A percentile compares a stretch with the other conserved stretches of the same genome.
Evolutionary conservation across 2,888 invertebrate genomes (phyloP).

Genomic region (Cheilosia scutellata): DNA sequence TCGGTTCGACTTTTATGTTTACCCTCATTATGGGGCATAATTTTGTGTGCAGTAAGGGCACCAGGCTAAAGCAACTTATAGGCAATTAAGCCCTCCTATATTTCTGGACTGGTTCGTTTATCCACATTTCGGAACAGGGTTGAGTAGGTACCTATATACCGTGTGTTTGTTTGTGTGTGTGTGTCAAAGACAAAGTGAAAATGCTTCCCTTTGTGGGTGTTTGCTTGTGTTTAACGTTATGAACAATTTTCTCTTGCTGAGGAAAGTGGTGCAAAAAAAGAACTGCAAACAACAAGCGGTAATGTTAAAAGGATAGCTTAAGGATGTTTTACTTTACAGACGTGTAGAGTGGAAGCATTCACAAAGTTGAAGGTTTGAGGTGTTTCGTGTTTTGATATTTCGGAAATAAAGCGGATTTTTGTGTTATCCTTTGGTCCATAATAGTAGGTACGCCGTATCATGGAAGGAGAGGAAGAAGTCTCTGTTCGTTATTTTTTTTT

Average conservation of each 20-base stretch:
- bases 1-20: conserved; percentile 39
- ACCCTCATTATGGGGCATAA: conserved; percentile 18
- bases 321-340: conserved; percentile 56
- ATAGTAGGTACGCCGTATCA: not conserved
- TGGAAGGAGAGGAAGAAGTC: conserved; percentile 1
- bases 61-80: conserved; percentile 60
- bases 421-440: conserved; percentile 55
- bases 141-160: not conserved
- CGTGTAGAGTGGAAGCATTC: conserved; percentile 25
- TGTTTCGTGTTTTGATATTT: conserved; percentile 42
- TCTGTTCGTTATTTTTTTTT: not conserved
- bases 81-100: conserved; percentile 44
- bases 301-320: conserved; percentile 55
- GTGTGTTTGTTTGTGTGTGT: conserved; percentile 11
- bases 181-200: conserved; percentile 50
- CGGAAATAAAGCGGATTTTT: conserved; percentile 44
- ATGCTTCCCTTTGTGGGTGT: conserved; percentile 40
- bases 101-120: not conserved
- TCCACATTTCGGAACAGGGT: not conserved
- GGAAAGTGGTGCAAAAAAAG: conserved; percentile 10
- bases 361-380: conserved; percentile 38
- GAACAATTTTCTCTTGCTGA: conserved; percentile 12
- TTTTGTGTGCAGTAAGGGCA: conserved; percentile 29
- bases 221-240: conserved; percentile 47
- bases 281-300: conserved; percentile 51